Percentiles rank a stretch among this genome's conserved stretches.
phyloP scores from a whole-genome alignment of 2,797 vertebrate genomes.

The Peromyscus eremicus region DNA sequence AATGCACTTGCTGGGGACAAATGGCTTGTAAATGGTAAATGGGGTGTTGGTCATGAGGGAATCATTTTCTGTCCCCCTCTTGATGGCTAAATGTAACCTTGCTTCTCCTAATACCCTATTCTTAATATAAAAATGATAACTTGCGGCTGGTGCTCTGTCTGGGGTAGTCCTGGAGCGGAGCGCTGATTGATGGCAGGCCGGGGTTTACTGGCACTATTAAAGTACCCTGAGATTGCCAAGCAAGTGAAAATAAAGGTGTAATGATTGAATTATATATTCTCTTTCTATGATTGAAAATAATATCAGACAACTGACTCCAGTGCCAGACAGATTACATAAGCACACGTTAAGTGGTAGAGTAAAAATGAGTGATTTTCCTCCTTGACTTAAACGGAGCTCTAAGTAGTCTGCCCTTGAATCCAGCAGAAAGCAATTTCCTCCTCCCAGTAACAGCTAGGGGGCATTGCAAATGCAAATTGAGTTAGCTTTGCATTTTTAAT shows the following conservation, averaged over 20 bases:
- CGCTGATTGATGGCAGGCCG: slow-evolving; percentile 72
- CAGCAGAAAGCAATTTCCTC: slow-evolving; percentile 90
- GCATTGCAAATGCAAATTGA: slow-evolving; percentile 91
- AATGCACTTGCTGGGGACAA: neutral
- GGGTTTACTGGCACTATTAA: slow-evolving; percentile 82
- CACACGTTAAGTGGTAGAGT: slow-evolving; percentile 90
- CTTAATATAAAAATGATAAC: slow-evolving; percentile 69
- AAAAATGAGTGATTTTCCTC: slow-evolving; percentile 91
- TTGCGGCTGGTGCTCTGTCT: slow-evolving; percentile 42
- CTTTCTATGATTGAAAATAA: slow-evolving; percentile 88
- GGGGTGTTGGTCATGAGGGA: neutral
- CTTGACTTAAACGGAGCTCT: slow-evolving; percentile 89
- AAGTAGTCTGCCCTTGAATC: slow-evolving; percentile 90
- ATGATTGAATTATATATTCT: slow-evolving; percentile 88
- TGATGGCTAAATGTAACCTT: slow-evolving; percentile 70
- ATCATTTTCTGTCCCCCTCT: slow-evolving; percentile 11
- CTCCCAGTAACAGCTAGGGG: slow-evolving; percentile 88
- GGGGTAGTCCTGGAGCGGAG: slow-evolving; percentile 2
- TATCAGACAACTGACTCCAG: slow-evolving; percentile 87
- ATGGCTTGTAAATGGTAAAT: neutral
- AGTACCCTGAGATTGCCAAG: slow-evolving; percentile 78
- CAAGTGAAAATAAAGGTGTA: slow-evolving; percentile 87
- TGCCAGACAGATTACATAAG: slow-evolving; percentile 90
- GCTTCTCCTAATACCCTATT: neutral
- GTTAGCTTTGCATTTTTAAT: slow-evolving; percentile 91